Base-by-base conservation (phyloP, 1,140 invertebrate species). In the Neotoxoptera formosana region DNA sequence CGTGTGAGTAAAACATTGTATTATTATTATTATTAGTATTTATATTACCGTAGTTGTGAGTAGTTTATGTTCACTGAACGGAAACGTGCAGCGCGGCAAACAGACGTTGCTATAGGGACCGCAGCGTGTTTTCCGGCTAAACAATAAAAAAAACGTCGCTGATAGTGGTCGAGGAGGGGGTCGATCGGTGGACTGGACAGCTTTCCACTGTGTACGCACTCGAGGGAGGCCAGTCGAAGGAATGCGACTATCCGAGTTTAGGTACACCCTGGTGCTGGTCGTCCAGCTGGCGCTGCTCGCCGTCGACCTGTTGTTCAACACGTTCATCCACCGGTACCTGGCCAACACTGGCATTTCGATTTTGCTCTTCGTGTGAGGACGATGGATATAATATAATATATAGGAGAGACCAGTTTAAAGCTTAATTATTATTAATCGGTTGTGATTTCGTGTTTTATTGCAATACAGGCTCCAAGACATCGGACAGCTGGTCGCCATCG, bases 401-500 rank as follows among this genome's bases (percentile, higher is more conserved):
- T 23, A 21, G 0, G 14, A 17, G 6, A 34, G 17, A 76, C 1
- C 1, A 3, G 14, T 67, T 67, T n/a, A 6, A 17, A 67, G 30
- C 30, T n/a, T 14, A n/a, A n/a, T n/a, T 4, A 30, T 76, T 83
- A 36, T n/a, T 84, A 86, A 86, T 84, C 41, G 34, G 41, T 4
- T 45, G 41, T 30, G 36, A 45, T 41, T 83, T 25, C 9, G 36
- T 86, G 34, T 83, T 36, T 83, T 86, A n/a, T 76, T 14, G 30
- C 60, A 76, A 76, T 53, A 1, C 87, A 94, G 94, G 86, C 84
- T 94, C 14, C 94, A 94, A 92, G 94, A 94, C 67, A 94, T 94
- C 67, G 86, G 94, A 25, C 94, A 94, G n/a, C 81, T 94, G 30
- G 53, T 94, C 53, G 93, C 94, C 9, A 60, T 94, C 36, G 94